Evolutionary conservation across 2,888 invertebrate genomes (phyloP), one percentile per base, ranked within the genome.

Genomic region (Parnassius orleans): DNA sequence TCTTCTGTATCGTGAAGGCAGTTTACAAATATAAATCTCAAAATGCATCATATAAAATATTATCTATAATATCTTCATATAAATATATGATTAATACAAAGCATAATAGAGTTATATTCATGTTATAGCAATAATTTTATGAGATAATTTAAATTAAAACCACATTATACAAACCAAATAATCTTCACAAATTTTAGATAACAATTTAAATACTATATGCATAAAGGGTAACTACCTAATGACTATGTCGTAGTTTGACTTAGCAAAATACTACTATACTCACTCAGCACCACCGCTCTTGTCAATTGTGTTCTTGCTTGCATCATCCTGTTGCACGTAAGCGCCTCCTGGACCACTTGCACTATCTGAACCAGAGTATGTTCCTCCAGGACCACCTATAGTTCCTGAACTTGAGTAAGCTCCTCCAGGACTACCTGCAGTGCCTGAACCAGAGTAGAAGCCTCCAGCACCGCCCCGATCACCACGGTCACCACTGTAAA

Each of bases 301-400:
- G 57, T 75, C 74, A 50, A 78, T 79, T 60, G 70, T 79, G 76
- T 82, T 80, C 62, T 69, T 78, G 61, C 77, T 77, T 19, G 62
- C 66, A n/a, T 73, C 71, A 33, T 58, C 52, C 12, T 52, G 55
- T 12, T 68, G 69, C 3, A 71, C 65, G 52, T 72, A 71, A 2
- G 66, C 69, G 11, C 72, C 77, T 50, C 65, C 68, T 9, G 74
- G 55, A 24, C 71, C 66, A 14, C 68, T 64, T 9, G 53, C 67
- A 50, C 67, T 65, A 3, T 66, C 66, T 2, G 70, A 70, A 11
- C 76, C 76, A 10, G 66, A 66, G 70, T 77, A 76, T 59, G 69
- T 60, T 44, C 72, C 71, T 5, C 53, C 67, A 10, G 73, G 60
- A 33, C 73, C 69, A 10, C 69, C 65, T 9, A 54, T 69, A 52